These are phyloP conservation scores for Cyprinodon tularosa DNA, from an alignment of 2,113 vertebrate species.

Conservation along the genomic window DNA sequence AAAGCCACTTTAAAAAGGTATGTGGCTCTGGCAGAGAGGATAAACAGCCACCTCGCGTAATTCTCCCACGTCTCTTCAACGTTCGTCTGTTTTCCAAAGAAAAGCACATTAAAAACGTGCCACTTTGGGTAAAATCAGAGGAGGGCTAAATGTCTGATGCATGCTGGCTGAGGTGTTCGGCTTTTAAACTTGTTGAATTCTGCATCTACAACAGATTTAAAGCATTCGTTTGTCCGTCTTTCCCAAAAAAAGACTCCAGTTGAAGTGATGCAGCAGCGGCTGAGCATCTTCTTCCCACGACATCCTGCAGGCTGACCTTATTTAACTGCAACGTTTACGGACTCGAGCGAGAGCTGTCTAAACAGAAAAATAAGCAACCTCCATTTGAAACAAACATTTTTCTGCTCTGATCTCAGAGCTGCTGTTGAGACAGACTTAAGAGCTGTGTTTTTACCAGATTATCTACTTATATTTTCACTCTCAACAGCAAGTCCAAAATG, in stretches of 20 bases:
- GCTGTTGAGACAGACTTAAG: not conserved
- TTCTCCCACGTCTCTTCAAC: slow-evolving; percentile 68
- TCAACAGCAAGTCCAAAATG: no score
- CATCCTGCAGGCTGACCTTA: slow-evolving; percentile 9
- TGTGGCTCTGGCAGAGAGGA: slow-evolving; percentile 68
- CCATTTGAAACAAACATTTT: slow-evolving; percentile 1
- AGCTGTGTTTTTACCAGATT: no score
- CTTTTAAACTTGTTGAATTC: not conserved
- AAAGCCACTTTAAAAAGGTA: slow-evolving; percentile 78
- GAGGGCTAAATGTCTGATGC: slow-evolving; percentile 19
- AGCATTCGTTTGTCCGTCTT: not conserved
- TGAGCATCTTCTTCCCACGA: slow-evolving; percentile 19
- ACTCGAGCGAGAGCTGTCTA: not conserved
- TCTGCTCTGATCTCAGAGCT: not conserved
- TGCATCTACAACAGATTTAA: not conserved
- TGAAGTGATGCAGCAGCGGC: not conserved
- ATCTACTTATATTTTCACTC: not conserved
- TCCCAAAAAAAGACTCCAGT: not conserved
- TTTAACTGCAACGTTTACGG: not conserved
- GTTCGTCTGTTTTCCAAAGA: slow-evolving; percentile 62
- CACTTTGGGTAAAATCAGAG: slow-evolving; percentile 75
- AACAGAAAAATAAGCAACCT: slow-evolving; percentile 8
- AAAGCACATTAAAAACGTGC: slow-evolving; percentile 68
- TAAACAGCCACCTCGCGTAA: slow-evolving; percentile 76
- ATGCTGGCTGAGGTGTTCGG: slow-evolving; percentile 5